Conservation (phyloP, 2,797 vertebrate species). For the Pipistrellus nathusii region DNA sequence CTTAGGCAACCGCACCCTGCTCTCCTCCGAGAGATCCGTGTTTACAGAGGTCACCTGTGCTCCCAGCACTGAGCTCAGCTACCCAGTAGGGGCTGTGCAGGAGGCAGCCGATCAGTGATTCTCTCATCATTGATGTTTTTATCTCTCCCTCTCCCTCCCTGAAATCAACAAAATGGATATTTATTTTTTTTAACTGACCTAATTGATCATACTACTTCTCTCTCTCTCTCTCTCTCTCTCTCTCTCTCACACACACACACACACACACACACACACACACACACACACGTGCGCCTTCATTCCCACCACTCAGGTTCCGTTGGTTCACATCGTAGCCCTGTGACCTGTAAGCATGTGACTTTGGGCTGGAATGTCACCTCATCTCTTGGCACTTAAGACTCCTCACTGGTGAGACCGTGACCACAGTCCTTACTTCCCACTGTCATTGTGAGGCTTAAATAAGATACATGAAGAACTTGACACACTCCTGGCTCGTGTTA, state of each 20-base stretch:
- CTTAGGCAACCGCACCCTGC: background rate
- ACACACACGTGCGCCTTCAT: background rate
- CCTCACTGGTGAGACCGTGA: background rate
- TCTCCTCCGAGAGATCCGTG: background rate
- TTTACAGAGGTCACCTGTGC: background rate
- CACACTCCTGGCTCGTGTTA: background rate
- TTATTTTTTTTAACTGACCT: no score
- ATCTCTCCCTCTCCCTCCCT: no score
- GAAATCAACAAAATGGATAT: background rate
- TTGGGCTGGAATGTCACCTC: background rate
- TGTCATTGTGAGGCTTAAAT: background rate
- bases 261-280: background rate
- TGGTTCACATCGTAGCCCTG: background rate
- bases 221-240: background rate
- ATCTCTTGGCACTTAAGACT: background rate
- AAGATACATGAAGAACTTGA: background rate
- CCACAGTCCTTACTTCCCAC: background rate
- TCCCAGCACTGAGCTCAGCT: background rate
- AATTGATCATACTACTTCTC: background rate
- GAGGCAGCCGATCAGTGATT: no score
- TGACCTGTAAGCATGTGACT: background rate
- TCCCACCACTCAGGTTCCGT: background rate
- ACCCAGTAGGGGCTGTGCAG: no score
- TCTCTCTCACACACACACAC: accelerated
- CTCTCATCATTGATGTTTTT: no score